Evolutionary conservation across 2,888 invertebrate species (phyloP).

Genomic region (Arge pagana): DNA sequence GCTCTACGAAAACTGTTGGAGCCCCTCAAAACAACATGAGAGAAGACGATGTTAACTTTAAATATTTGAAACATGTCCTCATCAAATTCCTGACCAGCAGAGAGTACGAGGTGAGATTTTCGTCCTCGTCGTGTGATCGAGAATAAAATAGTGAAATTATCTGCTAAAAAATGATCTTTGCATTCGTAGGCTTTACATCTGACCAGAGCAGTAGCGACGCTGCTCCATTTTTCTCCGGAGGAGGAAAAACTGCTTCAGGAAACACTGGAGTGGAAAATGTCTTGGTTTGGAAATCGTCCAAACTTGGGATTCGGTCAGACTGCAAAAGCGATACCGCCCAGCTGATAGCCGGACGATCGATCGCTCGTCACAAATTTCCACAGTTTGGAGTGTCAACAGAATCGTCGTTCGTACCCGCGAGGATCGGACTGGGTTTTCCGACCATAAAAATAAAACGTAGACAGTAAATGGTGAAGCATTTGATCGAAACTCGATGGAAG

Average conservation of each 20-base stretch:
- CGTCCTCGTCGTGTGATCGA: too few relatives aligned
- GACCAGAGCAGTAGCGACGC: constrained; percentile 83
- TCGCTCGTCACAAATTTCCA: not conserved
- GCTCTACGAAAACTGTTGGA: constrained; percentile 61
- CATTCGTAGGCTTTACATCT: constrained; percentile 82
- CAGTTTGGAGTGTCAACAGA: too few relatives aligned
- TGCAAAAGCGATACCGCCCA: constrained; percentile 64
- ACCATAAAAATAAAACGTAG: too few relatives aligned
- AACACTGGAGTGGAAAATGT: constrained; percentile 76
- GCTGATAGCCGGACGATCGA: constrained; percentile 60
- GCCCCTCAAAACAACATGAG: constrained; percentile 52
- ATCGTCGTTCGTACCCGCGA: too few relatives aligned
- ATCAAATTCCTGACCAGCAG: constrained; percentile 90
- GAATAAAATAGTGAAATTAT: too few relatives aligned
- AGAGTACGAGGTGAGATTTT: constrained; percentile 68
- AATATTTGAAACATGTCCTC: constrained; percentile 90
- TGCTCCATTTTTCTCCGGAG: constrained; percentile 81
- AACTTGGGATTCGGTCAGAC: constrained; percentile 63
- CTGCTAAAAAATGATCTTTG: constrained; percentile 21
- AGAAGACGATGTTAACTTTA: constrained; percentile 76
- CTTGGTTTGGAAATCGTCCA: constrained; percentile 71
- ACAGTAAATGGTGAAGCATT: too few relatives aligned
- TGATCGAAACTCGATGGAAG: too few relatives aligned
- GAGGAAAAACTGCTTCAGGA: constrained; percentile 85
- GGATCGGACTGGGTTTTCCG: too few relatives aligned